These are phyloP conservation scores for Hydractinia symbiolongicarpus DNA, from an alignment of 30 jellyfish, hydroid and myxozoan species.

Conservation along the genomic window DNA sequence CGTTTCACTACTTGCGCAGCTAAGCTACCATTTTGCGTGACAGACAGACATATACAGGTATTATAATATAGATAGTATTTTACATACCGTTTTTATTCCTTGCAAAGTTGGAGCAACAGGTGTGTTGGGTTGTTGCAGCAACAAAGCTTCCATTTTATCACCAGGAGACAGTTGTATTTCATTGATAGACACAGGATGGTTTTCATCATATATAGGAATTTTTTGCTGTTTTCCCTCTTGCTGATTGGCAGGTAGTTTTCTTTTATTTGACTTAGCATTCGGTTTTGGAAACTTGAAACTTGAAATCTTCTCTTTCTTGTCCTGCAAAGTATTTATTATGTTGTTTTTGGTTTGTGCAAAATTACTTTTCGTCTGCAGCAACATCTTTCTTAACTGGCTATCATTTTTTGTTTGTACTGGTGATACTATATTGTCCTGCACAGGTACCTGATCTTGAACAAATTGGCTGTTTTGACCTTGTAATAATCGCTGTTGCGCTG, in stretches of 20 bases:
- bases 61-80: no score
- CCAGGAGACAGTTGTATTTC: no score
- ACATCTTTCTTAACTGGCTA: conserved; percentile 29
- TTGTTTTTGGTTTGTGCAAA: conserved; percentile 24
- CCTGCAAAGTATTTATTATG: conserved; percentile 30
- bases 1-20: no score
- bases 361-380: conserved; percentile 9
- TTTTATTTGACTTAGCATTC: conserved; percentile 7
- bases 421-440: background rate
- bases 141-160: no score
- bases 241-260: background rate
- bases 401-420: conserved; percentile 15
- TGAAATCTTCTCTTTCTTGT: conserved; percentile 19
- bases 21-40: no score
- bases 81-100: no score
- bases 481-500: background rate
- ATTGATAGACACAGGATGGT: background rate
- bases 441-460: background rate
- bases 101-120: no score
- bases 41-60: no score
- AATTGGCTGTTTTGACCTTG: background rate
- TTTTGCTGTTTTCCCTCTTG: background rate
- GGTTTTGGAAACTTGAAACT: conserved; percentile 15
- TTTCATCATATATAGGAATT: background rate
- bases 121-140: no score